Evolutionary conservation across 2,888 invertebrate species (phyloP).

Genomic region (Neoaliturus tenellus): DNA sequence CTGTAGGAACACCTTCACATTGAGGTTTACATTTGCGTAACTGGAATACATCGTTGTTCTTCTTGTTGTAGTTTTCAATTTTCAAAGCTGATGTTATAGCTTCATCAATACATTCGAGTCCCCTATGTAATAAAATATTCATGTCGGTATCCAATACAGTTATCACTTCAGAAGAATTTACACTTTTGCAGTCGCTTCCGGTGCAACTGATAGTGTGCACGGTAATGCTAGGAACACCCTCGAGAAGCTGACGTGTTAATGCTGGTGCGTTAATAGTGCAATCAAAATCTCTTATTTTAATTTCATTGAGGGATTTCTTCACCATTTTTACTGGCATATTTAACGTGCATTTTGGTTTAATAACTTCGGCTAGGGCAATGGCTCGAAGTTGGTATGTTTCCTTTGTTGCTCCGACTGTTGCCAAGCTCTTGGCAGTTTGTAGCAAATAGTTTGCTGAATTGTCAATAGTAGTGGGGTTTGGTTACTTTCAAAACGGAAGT

Average conservation of each 20-base stretch:
- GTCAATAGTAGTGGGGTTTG: too few species aligned
- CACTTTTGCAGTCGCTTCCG: not conserved
- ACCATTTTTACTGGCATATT: not conserved
- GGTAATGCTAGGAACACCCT: not conserved
- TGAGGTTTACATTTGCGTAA: too few species aligned
- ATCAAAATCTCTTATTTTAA: not conserved
- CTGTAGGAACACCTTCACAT: too few species aligned
- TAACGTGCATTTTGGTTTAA: not conserved
- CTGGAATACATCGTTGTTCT: too few species aligned
- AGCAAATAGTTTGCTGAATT: not conserved
- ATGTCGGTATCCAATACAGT: not conserved
- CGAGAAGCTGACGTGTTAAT: not conserved
- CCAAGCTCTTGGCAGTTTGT: not conserved
- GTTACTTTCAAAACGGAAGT: too few species aligned
- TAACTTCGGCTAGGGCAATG: not conserved
- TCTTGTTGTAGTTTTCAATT: too few species aligned
- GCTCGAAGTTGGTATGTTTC: not conserved
- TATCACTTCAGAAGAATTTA: not conserved
- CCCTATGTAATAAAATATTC: not conserved
- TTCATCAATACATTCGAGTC: not conserved
- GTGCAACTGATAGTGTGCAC: not conserved
- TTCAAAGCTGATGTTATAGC: not conserved
- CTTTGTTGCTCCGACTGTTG: not conserved
- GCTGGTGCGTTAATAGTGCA: not conserved
- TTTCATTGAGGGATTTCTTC: not conserved